Evolutionary conservation across 2,888 invertebrate genomes (phyloP), one percentile per base, ranked within the genome.

Genomic region (Geotrupes spiniger): DNA sequence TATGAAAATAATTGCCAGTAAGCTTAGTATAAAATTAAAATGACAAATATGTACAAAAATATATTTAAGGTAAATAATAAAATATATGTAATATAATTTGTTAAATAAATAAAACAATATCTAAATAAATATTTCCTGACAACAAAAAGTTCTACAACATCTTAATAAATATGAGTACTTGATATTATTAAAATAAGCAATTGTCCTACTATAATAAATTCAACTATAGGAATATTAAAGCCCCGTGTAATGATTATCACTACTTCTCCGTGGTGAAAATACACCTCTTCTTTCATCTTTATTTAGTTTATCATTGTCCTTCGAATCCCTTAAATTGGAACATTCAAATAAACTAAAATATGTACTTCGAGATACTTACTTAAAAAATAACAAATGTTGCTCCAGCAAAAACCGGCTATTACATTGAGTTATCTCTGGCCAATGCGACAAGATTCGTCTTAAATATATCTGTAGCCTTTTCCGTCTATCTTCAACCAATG

Each of bases 401-500:
- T 91, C 81, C 49, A 97, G 80, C 31, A 88, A 84, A 48, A 85
- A 82, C 65, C 91, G 87, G 59, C 81, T 82, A 53, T 88, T 87
- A 65, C 86, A 85, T 46, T 82, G 80, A 36, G 87, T 79, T 43
- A 95, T 81, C 62, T 89, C 87, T 0, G 89, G 85, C 71, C 91
- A 80, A 60, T 88, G 82, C 54, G 90, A 84, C 49, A 95, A 78
- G 12, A 94, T 78, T 68, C 91, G 84, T 37, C 94, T 81, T 53
- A 97, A 76, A 76, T 95, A 97, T 47, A 85, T 83, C 72, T 96
- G 95, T 47, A 97, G 76, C 52, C 87, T 82, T 62, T 85, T 80
- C 11, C 96, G 82, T 46, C 97, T 78, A 56, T 87, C 86, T 71
- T 96, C 95, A 17, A 97, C 96, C 66, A 96, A 81, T 54, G 82